Evolutionary conservation across 2,888 invertebrate genomes (phyloP), one percentile per base, ranked within the genome.

Genomic region (Brachypalpus laphriformis): DNA sequence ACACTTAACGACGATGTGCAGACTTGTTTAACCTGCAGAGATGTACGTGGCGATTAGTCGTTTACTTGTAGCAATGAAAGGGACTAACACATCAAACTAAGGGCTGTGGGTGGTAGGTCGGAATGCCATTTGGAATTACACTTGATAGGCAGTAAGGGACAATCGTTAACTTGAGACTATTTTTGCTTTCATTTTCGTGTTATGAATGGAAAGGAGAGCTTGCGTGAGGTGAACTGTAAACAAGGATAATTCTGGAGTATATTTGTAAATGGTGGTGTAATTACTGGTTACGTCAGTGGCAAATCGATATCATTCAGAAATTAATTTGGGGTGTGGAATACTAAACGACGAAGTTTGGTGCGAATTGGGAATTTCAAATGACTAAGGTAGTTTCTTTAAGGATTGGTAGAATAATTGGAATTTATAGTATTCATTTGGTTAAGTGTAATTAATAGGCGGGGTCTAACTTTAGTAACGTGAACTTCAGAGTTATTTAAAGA

Each of bases 251-350:
- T 25, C 25, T 25, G 25, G 25, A 51, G 51, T 20, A 34, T 25
- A 16, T 16, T 18, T 16, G 45, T 25, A 28, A 63, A 31, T 18
- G 6, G 45, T 47, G 45, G 20, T 31, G 47, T 63, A 63, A 63
- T 31, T 31, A 7, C 0, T 31, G 25, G 63, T 47, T 34, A 65
- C 63, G 63, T 63, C 63, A 63, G 28, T 25, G n/a, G 34, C 7
- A 47, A 28, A 47, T 63, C 45, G 47, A 31, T 34, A 56, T 25
- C 20, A 14, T 1, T 40, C 6, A 4, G 40, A 40, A 40, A 40
- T 14, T 40, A 40, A 34, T 34, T 9, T 9, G 4, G 8, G 6
- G 4, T 31, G 6, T 37, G 37, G 11, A 34, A n/a, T 37, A n/a
- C 4, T 37, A n/a, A 37, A 37, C 37, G 37, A 40, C 14, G 40